Conservation (phyloP, 2,113 vertebrate species). For the Orycteropus afer region DNA sequence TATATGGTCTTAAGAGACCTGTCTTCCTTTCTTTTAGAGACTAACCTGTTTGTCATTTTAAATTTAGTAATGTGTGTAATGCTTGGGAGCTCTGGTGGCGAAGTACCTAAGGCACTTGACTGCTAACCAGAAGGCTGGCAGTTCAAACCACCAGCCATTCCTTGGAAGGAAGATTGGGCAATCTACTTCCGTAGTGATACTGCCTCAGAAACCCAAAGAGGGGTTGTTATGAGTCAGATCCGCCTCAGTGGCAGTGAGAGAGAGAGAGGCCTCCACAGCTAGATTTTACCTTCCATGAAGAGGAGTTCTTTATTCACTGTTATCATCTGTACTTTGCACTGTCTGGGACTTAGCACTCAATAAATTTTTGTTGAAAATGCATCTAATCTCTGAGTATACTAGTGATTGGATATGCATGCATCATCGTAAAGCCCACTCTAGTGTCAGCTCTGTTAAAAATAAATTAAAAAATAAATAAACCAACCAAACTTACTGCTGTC, state of each 20-base stretch:
- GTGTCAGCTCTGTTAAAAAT: neutral
- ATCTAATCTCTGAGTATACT: neutral
- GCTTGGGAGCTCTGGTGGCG: too few relatives aligned
- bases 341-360: neutral
- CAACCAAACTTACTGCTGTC: too few relatives aligned
- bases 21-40: neutral
- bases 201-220: too few relatives aligned
- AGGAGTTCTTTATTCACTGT: neutral
- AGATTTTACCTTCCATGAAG: conserved; percentile 8
- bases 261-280: neutral
- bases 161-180: too few relatives aligned
- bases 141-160: too few relatives aligned
- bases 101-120: too few relatives aligned
- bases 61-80: neutral
- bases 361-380: conserved; percentile 42
- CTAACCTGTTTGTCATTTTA: conserved; percentile 20
- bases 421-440: neutral
- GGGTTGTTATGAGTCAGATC: too few relatives aligned
- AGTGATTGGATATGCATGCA: neutral
- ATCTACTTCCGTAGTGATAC: too few relatives aligned
- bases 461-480: too few relatives aligned
- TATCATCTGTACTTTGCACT: neutral
- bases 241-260: too few relatives aligned
- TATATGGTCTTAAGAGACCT: conserved; percentile 12
- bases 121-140: too few relatives aligned